Base-by-base conservation (phyloP, 1,140 invertebrate genomes). In the Dendroctonus valens region DNA sequence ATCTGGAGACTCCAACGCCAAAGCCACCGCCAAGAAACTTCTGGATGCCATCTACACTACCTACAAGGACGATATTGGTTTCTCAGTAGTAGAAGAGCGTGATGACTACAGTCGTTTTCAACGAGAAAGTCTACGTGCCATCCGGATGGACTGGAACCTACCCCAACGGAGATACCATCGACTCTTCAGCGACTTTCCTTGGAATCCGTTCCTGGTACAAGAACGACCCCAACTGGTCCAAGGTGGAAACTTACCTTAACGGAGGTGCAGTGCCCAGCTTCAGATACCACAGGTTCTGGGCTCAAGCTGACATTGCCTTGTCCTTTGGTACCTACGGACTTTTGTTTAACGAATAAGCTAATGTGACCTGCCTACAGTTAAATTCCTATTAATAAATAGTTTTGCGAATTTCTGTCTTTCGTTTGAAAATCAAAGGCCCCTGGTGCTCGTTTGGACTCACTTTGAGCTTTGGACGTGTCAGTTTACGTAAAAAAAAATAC, bases 161-260 rank as follows among this genome's bases (percentile, higher is more conserved):
- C 55, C 69, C 69, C 65, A 70, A 70, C 41, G 69, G 69, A 46
- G 69, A 70, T 44, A 64, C 67, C n/a, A 70, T 70, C 46, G 59
- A 70, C 14, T 53, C 53, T 59, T 59, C 60, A 5, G 69, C 60
- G 38, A 70, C 69, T 44, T 70, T 70, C 61, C 49, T 70, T 46
- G 41, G 40, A n/a, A 50, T 70, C 12, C 53, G 69, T 52, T 70
- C 69, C 5, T 68, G 67, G 67, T 68, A 57, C 41, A 68, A 68
- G 37, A 53, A 63, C 6, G 67, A 68, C 51, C 67, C 67, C 5
- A 60, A 68, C 5, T 68, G 59, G 59, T 41, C 37, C 11, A 63
- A 50, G 39, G 60, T 68, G n/a, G 39, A 68, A 41, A 44, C 42
- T 44, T 54, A 63, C 48, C 42, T 68, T 5, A 40, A 58, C 52